Evolutionary conservation across 2,888 invertebrate species (phyloP).

Genomic region (Netelia virgata): DNA sequence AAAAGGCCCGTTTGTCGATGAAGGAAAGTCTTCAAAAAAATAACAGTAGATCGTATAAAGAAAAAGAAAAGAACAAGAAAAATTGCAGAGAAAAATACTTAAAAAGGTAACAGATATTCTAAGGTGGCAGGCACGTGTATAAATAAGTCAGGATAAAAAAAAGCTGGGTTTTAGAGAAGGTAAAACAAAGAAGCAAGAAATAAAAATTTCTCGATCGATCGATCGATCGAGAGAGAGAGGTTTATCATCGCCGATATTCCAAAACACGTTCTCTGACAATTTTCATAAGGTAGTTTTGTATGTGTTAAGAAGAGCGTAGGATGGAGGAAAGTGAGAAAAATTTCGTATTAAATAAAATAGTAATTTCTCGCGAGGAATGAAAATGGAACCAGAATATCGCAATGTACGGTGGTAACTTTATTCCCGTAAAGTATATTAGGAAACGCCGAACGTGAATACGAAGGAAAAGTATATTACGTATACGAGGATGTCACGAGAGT

Average conservation of each 20-base stretch:
- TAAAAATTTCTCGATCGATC: neutral
- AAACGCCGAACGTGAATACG: conserved; percentile 37
- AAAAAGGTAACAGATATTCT: neutral
- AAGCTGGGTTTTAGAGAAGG: neutral
- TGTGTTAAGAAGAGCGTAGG: neutral
- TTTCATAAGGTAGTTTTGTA: conserved; percentile 6
- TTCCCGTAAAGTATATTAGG: conserved; percentile 47
- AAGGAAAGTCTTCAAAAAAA: neutral
- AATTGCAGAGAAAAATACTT: neutral
- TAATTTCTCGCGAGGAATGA: conserved; percentile 69
- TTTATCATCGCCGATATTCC: neutral
- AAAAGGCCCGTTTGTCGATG: neutral
- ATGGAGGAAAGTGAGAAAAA: conserved; percentile 1
- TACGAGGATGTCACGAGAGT: conserved; percentile 9
- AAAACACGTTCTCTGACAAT: neutral
- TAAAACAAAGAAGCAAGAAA: neutral
- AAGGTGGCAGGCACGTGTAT: neutral
- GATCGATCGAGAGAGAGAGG: neutral
- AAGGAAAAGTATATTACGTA: conserved; percentile 39
- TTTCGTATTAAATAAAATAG: conserved; percentile 65
- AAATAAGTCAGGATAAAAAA: neutral
- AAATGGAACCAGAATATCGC: conserved; percentile 5
- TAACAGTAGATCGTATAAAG: neutral
- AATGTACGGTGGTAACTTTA: conserved; percentile 68
- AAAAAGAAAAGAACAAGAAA: neutral